Base-by-base conservation (phyloP, 2,113 vertebrate genomes). In the Poeciliopsis prolifica region DNA sequence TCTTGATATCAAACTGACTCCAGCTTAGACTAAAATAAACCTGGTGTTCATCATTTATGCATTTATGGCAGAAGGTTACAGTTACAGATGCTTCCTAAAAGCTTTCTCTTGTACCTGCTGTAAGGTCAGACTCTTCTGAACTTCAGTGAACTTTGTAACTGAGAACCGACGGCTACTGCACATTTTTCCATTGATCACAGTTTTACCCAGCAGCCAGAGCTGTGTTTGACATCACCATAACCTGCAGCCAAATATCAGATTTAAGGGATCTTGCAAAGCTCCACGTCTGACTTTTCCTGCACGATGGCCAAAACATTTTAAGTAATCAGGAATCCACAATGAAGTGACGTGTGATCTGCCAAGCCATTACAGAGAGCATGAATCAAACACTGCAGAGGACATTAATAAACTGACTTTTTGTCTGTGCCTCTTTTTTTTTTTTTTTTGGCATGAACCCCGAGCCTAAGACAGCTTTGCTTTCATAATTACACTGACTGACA, bases 401-500 rank as follows among this genome's bases (percentile, higher is more conserved):
- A 86, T 87, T 88, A 89, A 87, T 89, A 91, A 90, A 91, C 76
- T 73, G 63, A 83, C 83, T 90, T 90, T 90, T 64, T 51, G 72
- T 61, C 78, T 61, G 51, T 7, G 77, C 86, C 74, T 81, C 76
- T 82, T 87, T 74, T 77, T 81, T 90, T 85, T 33, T 35, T 35
- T 37, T 37, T 37, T 37, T 37, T 11, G 74, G 74, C 74, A 1
- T 61, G 79, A 87, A 84, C 90, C 74, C 70, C 78, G 22, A 80
- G 83, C 87, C 81, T 80, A 85, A 81, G 73, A 84, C 44, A 62
- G 79, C 87, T 91, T 62, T 71, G 81, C 88, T 90, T 90, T 89
- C 84, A 92, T 89, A 92, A 91, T 91, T 91, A 89, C 80, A 87
- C 87, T 92, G 93, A 94, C 85, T 93, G 93, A 92, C 93, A 93